These are phyloP conservation scores for Pandemis corylana DNA, from an alignment of 2,888 invertebrate genomes.

Conservation along the genomic window DNA sequence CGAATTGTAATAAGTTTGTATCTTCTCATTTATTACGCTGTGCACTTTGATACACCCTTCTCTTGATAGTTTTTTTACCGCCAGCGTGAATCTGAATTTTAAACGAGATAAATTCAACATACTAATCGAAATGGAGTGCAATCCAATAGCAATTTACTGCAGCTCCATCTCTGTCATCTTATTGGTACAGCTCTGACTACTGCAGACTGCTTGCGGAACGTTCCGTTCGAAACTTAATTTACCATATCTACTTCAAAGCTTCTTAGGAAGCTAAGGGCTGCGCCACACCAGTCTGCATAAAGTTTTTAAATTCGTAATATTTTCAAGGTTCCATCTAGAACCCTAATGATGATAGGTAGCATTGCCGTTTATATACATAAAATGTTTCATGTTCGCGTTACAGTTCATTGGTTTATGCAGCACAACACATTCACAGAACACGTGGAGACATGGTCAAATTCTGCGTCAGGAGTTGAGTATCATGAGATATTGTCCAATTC, in stretches of 20 bases:
- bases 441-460: too few relatives aligned
- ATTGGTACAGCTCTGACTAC: conserved; percentile 15
- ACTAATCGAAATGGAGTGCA: conserved; percentile 21
- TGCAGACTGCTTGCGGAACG: conserved; percentile 21
- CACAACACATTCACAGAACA: too few relatives aligned
- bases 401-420: too few relatives aligned
- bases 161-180: conserved; percentile 25
- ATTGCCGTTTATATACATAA: not conserved
- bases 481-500: conserved; percentile 28
- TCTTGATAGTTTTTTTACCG: not conserved
- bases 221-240: conserved; percentile 32
- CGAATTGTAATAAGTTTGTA: too few relatives aligned
- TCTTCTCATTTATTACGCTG: too few relatives aligned
- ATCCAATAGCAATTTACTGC: conserved; percentile 30
- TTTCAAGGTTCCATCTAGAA: not conserved
- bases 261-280: not conserved
- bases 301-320: not conserved
- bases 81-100: not conserved
- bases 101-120: conserved; percentile 9
- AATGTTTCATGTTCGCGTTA: too few relatives aligned
- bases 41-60: too few relatives aligned
- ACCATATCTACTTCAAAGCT: conserved; percentile 17
- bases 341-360: too few relatives aligned
- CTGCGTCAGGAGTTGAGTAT: not conserved
- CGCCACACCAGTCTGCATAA: not conserved